phyloP scores from a whole-genome alignment of 2,113 vertebrate species.

The Thunnus maccoyii region DNA sequence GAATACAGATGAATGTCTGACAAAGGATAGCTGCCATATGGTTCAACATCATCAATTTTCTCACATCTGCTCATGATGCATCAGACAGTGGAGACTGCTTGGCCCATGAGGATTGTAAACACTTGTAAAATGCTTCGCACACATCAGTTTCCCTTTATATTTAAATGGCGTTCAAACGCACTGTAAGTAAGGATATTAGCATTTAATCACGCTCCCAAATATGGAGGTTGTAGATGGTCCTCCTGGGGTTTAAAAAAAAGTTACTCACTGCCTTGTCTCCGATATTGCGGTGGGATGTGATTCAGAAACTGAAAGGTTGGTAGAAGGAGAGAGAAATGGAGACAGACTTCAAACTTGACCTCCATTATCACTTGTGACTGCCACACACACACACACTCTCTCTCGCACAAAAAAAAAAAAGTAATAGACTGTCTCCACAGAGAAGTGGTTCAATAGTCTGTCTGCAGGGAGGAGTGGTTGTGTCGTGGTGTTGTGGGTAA shows the following conservation, averaged over 20 bases:
- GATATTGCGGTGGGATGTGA: not conserved
- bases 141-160: not conserved
- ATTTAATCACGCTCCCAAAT: not conserved
- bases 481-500: not conserved
- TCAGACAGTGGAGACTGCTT: not conserved
- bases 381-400: constrained; percentile 7
- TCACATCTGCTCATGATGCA: not conserved
- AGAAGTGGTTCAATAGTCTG: constrained; percentile 16
- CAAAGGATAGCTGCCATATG: not conserved
- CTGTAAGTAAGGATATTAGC: not conserved
- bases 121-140: no score
- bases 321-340: constrained; percentile 4
- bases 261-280: not conserved
- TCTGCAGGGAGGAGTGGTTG: not conserved
- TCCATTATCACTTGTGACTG: constrained; percentile 17
- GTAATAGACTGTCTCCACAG: not conserved
- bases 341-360: constrained; percentile 26
- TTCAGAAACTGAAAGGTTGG: constrained; percentile 5
- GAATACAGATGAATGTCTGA: not conserved
- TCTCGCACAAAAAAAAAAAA: not conserved
- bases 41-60: not conserved
- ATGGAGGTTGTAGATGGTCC: not conserved
- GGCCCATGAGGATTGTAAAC: no score
- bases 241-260: not conserved
- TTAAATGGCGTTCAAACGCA: not conserved